These are phyloP conservation scores for Acropora yongei DNA, from an alignment of 64 coral and sea anemone genomes.

Conservation along the genomic window DNA sequence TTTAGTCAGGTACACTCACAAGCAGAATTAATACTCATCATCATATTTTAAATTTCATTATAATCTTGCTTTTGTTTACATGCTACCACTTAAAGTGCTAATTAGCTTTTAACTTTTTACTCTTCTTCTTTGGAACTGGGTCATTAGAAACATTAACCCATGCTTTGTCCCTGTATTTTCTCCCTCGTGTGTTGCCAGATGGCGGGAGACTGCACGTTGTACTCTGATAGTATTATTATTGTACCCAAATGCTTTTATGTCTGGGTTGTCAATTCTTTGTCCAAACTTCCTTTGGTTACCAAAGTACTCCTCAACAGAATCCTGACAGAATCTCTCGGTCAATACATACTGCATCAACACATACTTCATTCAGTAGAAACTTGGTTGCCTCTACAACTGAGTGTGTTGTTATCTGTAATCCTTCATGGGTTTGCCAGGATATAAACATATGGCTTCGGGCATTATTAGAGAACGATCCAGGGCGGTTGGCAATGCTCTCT, in stretches of 20 bases:
- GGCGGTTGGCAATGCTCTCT: not conserved
- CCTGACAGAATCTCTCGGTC: slow-evolving; percentile 47
- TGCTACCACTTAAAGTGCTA: not conserved
- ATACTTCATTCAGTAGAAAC: slow-evolving; percentile 27
- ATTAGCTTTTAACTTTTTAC: not conserved
- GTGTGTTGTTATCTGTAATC: slow-evolving; percentile 20
- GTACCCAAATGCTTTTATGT: slow-evolving; percentile 19
- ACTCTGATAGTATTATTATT: slow-evolving; percentile 34
- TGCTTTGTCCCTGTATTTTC: slow-evolving; percentile 50
- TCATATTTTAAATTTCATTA: not conserved
- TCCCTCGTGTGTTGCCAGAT: slow-evolving; percentile 31
- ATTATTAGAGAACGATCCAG: slow-evolving; percentile 14
- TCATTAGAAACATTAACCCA: slow-evolving; percentile 50
- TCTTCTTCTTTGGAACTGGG: slow-evolving; percentile 26
- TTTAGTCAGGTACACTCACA: not conserved
- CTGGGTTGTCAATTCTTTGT: slow-evolving; percentile 28
- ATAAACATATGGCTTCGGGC: slow-evolving; percentile 31
- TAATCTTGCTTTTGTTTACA: not conserved
- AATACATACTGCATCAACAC: not conserved
- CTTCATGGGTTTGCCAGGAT: slow-evolving; percentile 56
- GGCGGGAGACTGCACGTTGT: slow-evolving; percentile 10
- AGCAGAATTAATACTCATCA: not conserved
- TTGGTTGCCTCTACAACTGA: slow-evolving; percentile 20
- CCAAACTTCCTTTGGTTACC: slow-evolving; percentile 34
- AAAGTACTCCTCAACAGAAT: slow-evolving; percentile 37